These are phyloP conservation scores for Numenius arquata DNA, from an alignment of 2,113 vertebrate species.

Conservation along the genomic window DNA sequence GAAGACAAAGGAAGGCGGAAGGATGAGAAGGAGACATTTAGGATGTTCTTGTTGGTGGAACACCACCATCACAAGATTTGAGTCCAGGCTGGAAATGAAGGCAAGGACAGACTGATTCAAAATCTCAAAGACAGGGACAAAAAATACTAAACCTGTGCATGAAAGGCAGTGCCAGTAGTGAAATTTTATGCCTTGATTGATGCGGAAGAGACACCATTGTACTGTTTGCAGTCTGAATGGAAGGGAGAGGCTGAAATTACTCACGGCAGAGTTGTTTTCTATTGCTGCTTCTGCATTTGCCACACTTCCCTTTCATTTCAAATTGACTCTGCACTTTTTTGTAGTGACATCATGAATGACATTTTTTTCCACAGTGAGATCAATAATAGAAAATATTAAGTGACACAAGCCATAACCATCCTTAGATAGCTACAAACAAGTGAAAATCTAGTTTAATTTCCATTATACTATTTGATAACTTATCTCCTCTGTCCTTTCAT, in stretches of 20 bases:
- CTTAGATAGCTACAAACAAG: not conserved
- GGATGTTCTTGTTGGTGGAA: not conserved
- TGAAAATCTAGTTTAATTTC: not conserved
- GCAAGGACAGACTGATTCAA: not conserved
- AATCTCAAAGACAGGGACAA: not conserved
- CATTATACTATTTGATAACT: not conserved
- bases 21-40: not conserved
- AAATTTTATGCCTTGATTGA: not conserved
- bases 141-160: not conserved
- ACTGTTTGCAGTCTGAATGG: not conserved
- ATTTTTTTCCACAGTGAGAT: not conserved
- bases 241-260: not conserved
- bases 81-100: not conserved
- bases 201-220: not conserved
- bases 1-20: not conserved
- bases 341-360: not conserved
- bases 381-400: not conserved
- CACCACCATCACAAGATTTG: not conserved
- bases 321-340: not conserved
- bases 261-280: not conserved
- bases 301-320: not conserved
- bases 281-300: not conserved
- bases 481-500: not conserved
- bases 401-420: not conserved
- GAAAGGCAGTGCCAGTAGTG: not conserved